Evolutionary conservation across 2,888 invertebrate genomes (phyloP).

Genomic region (Hydriomena furcata): DNA sequence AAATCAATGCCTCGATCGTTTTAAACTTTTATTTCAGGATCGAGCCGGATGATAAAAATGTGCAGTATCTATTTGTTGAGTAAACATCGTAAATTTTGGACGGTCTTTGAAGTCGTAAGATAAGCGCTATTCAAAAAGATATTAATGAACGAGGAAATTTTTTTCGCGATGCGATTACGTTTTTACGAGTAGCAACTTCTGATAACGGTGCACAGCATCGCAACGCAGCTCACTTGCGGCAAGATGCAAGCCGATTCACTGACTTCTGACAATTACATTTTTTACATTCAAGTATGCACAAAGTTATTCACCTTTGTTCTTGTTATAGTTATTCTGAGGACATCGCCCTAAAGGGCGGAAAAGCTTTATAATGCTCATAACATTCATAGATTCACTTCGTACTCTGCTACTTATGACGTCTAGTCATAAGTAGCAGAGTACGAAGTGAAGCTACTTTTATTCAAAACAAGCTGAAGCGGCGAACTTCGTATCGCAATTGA

Average conservation of each 20-base stretch:
- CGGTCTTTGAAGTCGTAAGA: conserved; percentile 53
- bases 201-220: conserved; percentile 24
- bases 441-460: no score
- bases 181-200: conserved; percentile 25
- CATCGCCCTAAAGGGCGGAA: conserved; percentile 26
- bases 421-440: no score
- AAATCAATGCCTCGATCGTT: conserved; percentile 59
- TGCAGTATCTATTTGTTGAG: conserved; percentile 55
- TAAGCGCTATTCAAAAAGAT: conserved; percentile 36
- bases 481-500: no score
- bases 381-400: no score
- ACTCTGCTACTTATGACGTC: no score
- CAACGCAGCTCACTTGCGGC: conserved; percentile 10
- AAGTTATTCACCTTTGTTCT: conserved; percentile 31
- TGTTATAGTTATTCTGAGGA: conserved; percentile 26
- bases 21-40: conserved; percentile 56
- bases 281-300: conserved; percentile 16
- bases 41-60: conserved; percentile 51
- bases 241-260: neutral
- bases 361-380: conserved; percentile 9
- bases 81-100: conserved; percentile 59
- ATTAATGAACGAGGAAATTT: conserved; percentile 36
- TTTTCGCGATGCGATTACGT: conserved; percentile 30
- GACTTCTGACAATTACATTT: conserved; percentile 21
- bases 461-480: no score